A percentile compares a stretch with the other conserved stretches of the same genome.
Evolutionary conservation across 2,113 vertebrate genomes (phyloP).

Genomic region (Addax nasomaculatus): DNA sequence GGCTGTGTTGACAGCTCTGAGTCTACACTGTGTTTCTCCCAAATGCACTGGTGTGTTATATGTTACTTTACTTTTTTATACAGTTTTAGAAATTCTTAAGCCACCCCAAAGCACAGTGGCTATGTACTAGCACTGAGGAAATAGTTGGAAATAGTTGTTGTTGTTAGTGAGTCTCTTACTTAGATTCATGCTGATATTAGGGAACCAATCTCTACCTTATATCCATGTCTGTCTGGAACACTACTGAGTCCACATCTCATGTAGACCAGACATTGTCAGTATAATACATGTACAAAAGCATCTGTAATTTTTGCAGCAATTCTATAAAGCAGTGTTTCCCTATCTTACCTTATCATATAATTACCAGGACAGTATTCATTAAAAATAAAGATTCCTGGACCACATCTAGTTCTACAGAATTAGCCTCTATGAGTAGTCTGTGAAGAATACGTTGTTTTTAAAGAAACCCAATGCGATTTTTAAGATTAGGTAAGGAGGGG

Average conservation of each 20-base stretch:
- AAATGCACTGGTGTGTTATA: conserved; percentile 29
- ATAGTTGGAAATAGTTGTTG: neutral
- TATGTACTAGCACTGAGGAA: neutral
- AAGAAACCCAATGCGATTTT: neutral
- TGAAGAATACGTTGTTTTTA: neutral
- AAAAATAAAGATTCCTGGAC: neutral
- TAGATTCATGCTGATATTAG: neutral
- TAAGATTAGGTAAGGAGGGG: neutral
- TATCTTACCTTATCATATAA: neutral
- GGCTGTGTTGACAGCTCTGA: conserved; percentile 73
- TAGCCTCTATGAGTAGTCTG: neutral
- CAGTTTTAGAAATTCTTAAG: conserved; percentile 42
- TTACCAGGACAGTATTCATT: neutral
- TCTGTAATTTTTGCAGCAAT: neutral
- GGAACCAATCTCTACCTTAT: neutral
- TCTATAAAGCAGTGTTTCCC: neutral
- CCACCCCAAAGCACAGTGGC: neutral
- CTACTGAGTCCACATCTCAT: neutral
- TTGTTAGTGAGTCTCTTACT: neutral
- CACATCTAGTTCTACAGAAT: neutral
- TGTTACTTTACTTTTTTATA: conserved; percentile 43
- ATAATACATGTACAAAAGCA: neutral
- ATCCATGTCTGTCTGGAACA: neutral
- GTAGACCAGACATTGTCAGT: neutral
- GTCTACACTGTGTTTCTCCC: conserved; percentile 61